A percentile compares a stretch with the other conserved stretches of the same genome.
These are phyloP conservation scores for Suncus etruscus DNA, from an alignment of 2,113 vertebrate species.

Conservation along the genomic window DNA sequence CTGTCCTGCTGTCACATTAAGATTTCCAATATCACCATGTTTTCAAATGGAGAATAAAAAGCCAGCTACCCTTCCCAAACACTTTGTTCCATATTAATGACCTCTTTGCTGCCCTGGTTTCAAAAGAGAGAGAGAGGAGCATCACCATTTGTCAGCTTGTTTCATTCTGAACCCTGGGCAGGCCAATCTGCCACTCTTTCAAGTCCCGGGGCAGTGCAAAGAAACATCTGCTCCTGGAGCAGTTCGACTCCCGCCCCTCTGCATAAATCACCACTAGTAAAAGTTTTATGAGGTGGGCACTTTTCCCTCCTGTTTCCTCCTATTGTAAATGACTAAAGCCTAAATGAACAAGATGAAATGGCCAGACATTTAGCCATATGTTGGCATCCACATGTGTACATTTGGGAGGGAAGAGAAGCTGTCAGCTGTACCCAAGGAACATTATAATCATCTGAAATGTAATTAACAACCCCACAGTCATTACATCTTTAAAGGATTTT, in stretches of 20 bases:
- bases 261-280: conserved; percentile 66
- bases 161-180: conserved; percentile 71
- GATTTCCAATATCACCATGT: conserved; percentile 7
- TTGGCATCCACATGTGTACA: neutral
- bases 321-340: conserved; percentile 17
- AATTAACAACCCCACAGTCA: neutral
- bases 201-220: conserved; percentile 36
- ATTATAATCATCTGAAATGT: conserved; percentile 57
- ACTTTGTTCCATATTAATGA: conserved; percentile 69
- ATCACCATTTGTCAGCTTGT: conserved; percentile 59
- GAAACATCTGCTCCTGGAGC: conserved; percentile 68
- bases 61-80: conserved; percentile 49
- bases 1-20: conserved; percentile 28
- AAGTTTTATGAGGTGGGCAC: conserved; percentile 61
- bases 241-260: conserved; percentile 53
- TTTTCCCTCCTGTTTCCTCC: neutral
- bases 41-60: conserved; percentile 40
- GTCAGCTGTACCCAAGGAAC: conserved; percentile 1
- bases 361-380: conserved; percentile 54
- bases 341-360: conserved; percentile 60
- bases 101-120: conserved; percentile 40
- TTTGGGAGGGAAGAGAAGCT: conserved; percentile 28
- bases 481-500: conserved; percentile 41
- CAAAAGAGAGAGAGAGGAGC: neutral
- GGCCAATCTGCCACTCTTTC: conserved; percentile 66